Base-by-base conservation (phyloP, 2,113 vertebrate species). In the Scopus umbretta region DNA sequence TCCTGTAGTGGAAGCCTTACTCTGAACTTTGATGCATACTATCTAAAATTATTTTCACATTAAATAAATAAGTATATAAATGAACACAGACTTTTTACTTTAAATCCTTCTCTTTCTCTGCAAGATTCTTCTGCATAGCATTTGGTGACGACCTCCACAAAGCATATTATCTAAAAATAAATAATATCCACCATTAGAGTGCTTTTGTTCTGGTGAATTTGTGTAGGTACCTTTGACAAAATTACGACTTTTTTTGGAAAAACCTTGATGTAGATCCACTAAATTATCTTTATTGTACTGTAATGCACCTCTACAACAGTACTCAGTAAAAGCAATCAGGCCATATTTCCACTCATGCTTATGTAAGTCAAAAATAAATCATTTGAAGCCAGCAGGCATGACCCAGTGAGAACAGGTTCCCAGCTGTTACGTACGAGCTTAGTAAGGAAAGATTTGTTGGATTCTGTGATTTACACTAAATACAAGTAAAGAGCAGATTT, bases 311-410 rank as follows among this genome's bases (percentile, higher is more conserved):
- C 84, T 68, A 53, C 53, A 89, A 49, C 29, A 80, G 47, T 21
- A 27, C 62, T 86, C 47, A 91, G 25, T 10, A 80, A 67, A 79
- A 94, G 62, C 61, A 87, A 75, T 79, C 91, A 80, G 73, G 80
- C 89, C 66, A 13, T 70, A 90, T 95, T 95, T 95, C 91, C 89
- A 82, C 91, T 97, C 92, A 36, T 19, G 32, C 53, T 76, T 73
- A 92, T n/a, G 73, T 40, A 96, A 92, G 92, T 91, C 29, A 67
- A 49, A 80, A 62, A 94, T 96, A 95, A 94, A 96, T 95, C 94
- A 91, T 92, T 11, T 34, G 76, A 94, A 96, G 88, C 83, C 88
- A 94, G 94, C 92, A 91, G 91, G 83, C 7, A 1, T 81, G 68
- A 91, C 85, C 92, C 67, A 72, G 68, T 5, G 49, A 94, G 73